Evolutionary conservation across 2,113 vertebrate genomes (phyloP).

Genomic region (Phoenicopterus ruber): DNA sequence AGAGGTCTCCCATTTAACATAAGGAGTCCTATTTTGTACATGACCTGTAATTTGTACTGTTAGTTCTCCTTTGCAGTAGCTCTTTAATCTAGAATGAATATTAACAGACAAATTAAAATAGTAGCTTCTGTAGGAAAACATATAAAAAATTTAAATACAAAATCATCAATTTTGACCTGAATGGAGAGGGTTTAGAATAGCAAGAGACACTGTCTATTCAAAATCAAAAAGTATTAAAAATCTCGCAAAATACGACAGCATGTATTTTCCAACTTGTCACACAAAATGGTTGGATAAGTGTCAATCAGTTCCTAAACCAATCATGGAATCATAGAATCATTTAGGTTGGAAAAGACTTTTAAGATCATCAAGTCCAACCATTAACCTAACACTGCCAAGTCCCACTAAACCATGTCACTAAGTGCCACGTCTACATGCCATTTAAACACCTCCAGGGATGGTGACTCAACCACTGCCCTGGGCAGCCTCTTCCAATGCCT

Average conservation of each 20-base stretch:
- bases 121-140: not conserved
- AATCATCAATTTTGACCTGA: not conserved
- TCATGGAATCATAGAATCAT: not conserved
- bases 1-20: not conserved
- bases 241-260: not conserved
- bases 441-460: not conserved
- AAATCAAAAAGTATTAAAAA: not conserved
- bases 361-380: no score
- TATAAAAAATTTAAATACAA: not conserved
- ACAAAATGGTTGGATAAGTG: not conserved
- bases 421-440: fast-evolving
- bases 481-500: not conserved
- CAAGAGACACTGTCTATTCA: not conserved
- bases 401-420: not conserved
- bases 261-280: not conserved
- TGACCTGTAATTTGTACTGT: not conserved
- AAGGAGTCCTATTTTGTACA: not conserved
- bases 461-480: no score
- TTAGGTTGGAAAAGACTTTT: not conserved
- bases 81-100: not conserved
- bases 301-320: not conserved
- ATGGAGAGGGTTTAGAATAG: not conserved
- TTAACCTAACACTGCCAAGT: no score
- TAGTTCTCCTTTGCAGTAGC: not conserved
- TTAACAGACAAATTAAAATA: not conserved